These are phyloP conservation scores for Pachliopta kotzebuea DNA, from an alignment of 2,888 invertebrate genomes.

Conservation along the genomic window DNA sequence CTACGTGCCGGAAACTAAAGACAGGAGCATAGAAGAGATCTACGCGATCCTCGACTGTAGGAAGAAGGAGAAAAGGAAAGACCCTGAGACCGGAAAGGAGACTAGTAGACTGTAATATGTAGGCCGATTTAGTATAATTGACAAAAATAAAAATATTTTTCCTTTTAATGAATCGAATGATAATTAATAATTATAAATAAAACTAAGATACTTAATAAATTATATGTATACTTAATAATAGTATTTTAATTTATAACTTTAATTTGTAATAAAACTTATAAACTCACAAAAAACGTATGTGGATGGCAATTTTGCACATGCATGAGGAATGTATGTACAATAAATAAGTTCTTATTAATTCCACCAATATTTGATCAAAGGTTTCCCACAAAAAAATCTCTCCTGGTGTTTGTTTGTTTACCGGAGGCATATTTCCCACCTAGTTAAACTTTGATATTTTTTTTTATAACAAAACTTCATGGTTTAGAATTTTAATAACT, in stretches of 20 bases:
- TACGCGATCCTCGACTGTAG: conserved; percentile 64
- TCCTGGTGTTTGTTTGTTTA: too few relatives aligned
- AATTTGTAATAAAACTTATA: background rate
- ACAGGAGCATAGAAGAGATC: conserved; percentile 64
- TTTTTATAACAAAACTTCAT: too few relatives aligned
- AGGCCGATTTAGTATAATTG: conserved; percentile 6
- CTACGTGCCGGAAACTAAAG: conserved; percentile 73
- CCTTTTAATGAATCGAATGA: background rate
- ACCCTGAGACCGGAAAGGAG: conserved; percentile 54
- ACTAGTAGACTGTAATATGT: conserved; percentile 58
- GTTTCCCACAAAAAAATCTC: too few relatives aligned
- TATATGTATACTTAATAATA: conserved; percentile 10
- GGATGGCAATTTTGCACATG: background rate
- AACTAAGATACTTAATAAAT: conserved; percentile 22
- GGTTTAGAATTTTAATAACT: too few relatives aligned
- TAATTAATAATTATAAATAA: conserved; percentile 1
- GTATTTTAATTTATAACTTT: conserved; percentile 20
- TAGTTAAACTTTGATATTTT: too few relatives aligned
- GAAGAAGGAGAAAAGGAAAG: conserved; percentile 66
- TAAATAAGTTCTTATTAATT: too few relatives aligned
- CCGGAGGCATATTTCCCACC: too few relatives aligned
- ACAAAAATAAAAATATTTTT: conserved; percentile 1
- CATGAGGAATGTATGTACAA: too few relatives aligned
- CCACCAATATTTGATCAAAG: too few relatives aligned
- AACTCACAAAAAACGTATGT: background rate